Base-by-base conservation (phyloP, 2,113 vertebrate species). In the Heterocephalus glaber region DNA sequence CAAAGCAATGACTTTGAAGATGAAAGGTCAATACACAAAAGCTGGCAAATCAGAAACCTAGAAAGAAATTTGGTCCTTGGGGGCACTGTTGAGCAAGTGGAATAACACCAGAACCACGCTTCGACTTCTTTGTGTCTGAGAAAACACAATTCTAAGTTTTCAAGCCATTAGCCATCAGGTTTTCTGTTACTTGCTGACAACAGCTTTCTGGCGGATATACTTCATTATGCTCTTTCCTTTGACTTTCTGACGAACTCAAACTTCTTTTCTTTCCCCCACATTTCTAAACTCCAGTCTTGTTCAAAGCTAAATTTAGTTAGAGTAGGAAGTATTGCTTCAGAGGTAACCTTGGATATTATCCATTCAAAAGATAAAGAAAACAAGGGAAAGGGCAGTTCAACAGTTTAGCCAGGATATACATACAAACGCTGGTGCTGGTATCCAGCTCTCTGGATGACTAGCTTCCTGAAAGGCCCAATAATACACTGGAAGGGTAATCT, bases 71-170 rank as follows among this genome's bases (percentile, higher is more conserved):
- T 56, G 4, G 54, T 60, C 52, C 2, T 72, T 66, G 52, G 28
- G 61, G 58, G 52, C 90, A 77, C 38, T 61, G 44, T 0, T 68
- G 72, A 92, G 28, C 47, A 90, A 92, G 28, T 63, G 28, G 63
- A 90, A 86, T 56, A 58, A 94, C 13, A 72, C 2, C 47, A 82
- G 58, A 49, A 86, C 95, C 30, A 41, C 20, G 47, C 61, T 38
- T n/a, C 83, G 93, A 80, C 22, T 84, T 82, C 28, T 85, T 89
- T 33, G 44, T 92, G 38, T 41, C 63, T 66, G 77, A 86, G 60
- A 80, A 93, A 95, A 92, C 35, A 70, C 88, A 83, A 54, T 79
- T 16, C 35, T 80, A 81, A 16, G 20, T 94, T 96, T 95, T 68
- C 9, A 91, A 93, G 52, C 26, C 63, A 80, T 41, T 94, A 61